Base-by-base conservation (phyloP, 2,797 vertebrate species). In the Jordanella pulchra region DNA sequence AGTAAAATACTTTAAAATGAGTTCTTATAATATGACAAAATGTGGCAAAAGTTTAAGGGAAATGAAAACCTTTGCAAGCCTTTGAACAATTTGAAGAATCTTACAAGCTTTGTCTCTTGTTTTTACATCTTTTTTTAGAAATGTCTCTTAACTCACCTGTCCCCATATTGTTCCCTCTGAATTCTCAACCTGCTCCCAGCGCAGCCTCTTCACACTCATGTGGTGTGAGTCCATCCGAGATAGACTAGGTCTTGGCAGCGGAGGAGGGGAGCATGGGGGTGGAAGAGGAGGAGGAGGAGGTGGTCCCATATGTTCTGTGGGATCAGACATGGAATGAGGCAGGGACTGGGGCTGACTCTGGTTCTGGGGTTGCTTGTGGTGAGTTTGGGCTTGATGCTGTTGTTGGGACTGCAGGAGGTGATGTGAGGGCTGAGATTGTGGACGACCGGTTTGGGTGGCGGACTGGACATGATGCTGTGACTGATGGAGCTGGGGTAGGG, bases 161-260 rank as follows among this genome's bases (percentile, higher is more conserved):
- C 98, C 98, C 98, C 98, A 99, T 84, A 99, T 99, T 39, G 98
- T 99, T 54, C 98, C 97, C 84, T 99, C 98, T 0, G 97, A 99
- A 86, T 99, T 98, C 87, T 99, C 97, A 92, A 99, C 97, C 84
- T 99, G 98, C 89, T 99, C 98, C 98, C 98, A 99, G 23, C 98
- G 96, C 81, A 99, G 93, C 77, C 97, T 94, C 91, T 99, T 99
- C 77, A 99, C 97, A 0, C 96, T 99, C 97, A 98, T 97, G 92
- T 99, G 97, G 85, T 96, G 96, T 83, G 96, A 95, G 78, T 98
- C 97, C 13, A 95, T 95, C 54, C 96, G 92, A 61, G 93, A 95
- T 78, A 96, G 93, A 69, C 91, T 89, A 50, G 95, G 94, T 39
- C 95, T 94, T 55, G 94, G 94, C 63, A 96, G 80, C 0, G 94